Percentiles rank a stretch among this genome's conserved stretches.
Conservation (phyloP, 2,888 invertebrate species). For the Drosophila testacea region DNA sequence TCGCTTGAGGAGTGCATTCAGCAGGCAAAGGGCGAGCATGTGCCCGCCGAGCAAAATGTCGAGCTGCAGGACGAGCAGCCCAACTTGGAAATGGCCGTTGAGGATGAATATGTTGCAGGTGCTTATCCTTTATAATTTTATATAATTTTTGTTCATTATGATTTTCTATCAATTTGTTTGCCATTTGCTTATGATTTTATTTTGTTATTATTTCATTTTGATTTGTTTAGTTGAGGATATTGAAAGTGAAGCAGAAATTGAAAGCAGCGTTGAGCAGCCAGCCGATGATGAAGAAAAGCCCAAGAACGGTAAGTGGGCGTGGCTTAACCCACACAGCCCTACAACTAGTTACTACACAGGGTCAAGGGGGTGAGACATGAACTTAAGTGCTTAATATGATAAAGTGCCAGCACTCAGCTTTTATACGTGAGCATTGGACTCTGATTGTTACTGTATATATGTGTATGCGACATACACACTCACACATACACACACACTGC, state of each 20-base stretch:
- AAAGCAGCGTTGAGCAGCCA: constrained; percentile 63
- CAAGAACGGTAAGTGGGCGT: constrained; percentile 82
- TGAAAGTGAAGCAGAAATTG: constrained; percentile 64
- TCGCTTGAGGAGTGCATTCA: constrained; percentile 88
- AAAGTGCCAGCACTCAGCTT: constrained; percentile 73
- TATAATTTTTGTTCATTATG: constrained; percentile 5
- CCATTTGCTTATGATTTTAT: constrained; percentile 47
- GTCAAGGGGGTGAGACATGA: constrained; percentile 53
- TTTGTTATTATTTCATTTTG: constrained; percentile 41
- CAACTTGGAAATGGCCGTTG: constrained; percentile 63
- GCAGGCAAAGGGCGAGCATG: constrained; percentile 86
- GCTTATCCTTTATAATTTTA: constrained; percentile 46
- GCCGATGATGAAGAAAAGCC: constrained; percentile 63
- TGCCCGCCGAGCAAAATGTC: constrained; percentile 85
- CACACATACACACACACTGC: constrained; percentile 14
- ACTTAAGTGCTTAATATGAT: constrained; percentile 82
- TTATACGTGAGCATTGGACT: constrained; percentile 25
- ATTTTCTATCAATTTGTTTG: constrained; percentile 23
- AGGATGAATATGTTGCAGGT: constrained; percentile 72
- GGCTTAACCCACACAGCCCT: constrained; percentile 4
- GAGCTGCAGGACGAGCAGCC: constrained; percentile 83
- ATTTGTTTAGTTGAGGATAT: constrained; percentile 69
- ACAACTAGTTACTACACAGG: constrained; percentile 9
- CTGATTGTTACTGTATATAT: constrained; percentile 23
- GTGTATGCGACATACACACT: constrained; percentile 21